These are phyloP conservation scores for Drosophila burlai DNA, from an alignment of 1,140 invertebrate genomes.

Conservation along the genomic window DNA sequence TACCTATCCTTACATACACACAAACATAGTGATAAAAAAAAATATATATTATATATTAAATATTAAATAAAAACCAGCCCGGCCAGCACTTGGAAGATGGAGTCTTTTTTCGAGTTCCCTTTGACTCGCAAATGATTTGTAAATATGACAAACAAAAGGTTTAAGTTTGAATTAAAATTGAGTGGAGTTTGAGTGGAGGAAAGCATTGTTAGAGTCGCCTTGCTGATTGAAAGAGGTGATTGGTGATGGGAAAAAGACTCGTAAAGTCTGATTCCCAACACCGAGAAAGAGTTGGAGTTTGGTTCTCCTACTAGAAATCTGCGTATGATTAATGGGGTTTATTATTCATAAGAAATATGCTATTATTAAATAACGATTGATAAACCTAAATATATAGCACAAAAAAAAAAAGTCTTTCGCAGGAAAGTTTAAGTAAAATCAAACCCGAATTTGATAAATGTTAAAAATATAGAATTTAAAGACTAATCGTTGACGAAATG, in stretches of 20 bases:
- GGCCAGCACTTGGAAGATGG: background rate
- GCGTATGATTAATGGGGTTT: background rate
- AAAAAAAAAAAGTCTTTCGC: background rate
- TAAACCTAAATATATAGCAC: background rate
- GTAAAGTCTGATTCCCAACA: too few relatives aligned
- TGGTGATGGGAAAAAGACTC: too few relatives aligned
- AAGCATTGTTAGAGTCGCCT: background rate
- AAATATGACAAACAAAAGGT: background rate
- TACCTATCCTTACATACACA: background rate
- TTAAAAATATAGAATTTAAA: background rate
- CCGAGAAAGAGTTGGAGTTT: too few relatives aligned
- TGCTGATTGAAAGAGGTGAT: too few relatives aligned
- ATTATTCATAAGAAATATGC: background rate
- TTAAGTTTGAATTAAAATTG: background rate
- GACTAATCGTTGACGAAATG: background rate
- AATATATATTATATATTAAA: slow-evolving; percentile 3
- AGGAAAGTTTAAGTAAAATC: slow-evolving; percentile 6
- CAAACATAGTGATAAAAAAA: background rate
- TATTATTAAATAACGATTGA: background rate
- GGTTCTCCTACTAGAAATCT: background rate
- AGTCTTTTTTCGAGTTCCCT: background rate
- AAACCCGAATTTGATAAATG: background rate
- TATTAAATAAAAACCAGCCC: slow-evolving; percentile 5
- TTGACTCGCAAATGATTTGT: background rate
- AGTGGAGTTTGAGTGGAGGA: background rate